These are phyloP conservation scores for Saguinus imperator DNA, from an alignment of 2,113 vertebrate species.

Conservation along the genomic window DNA sequence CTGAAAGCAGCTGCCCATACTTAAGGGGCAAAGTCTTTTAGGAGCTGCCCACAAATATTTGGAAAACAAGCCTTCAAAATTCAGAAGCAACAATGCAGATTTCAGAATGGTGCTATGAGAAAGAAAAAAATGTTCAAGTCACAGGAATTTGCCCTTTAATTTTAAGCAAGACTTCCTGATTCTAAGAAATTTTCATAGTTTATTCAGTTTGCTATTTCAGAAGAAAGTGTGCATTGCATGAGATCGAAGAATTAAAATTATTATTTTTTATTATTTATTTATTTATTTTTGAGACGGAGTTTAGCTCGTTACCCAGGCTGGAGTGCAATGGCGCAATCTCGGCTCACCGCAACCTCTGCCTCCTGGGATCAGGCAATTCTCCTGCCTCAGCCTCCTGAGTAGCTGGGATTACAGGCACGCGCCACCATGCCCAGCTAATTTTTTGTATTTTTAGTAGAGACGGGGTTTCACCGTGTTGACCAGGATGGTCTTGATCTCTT, in stretches of 20 bases:
- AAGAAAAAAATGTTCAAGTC: neutral
- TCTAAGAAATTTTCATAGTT: neutral
- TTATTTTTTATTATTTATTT: neutral
- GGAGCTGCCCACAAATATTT: neutral
- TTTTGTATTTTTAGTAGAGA: too few species aligned
- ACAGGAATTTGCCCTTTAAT: neutral
- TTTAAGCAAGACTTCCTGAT: neutral
- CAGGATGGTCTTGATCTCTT: too few species aligned
- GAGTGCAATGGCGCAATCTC: too few species aligned
- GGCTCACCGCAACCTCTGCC: too few species aligned
- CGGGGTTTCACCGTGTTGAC: too few species aligned
- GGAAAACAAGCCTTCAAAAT: conserved; percentile 24
- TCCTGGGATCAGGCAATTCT: too few species aligned
- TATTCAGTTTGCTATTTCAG: neutral
- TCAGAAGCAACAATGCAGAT: neutral
- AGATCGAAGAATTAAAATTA: neutral
- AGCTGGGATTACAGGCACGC: too few species aligned
- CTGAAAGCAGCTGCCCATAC: neutral
- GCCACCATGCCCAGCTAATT: too few species aligned
- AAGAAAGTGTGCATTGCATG: neutral
- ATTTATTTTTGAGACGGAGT: too few species aligned
- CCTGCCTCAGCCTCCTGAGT: too few species aligned
- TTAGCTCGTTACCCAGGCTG: too few species aligned
- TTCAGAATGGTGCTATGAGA: neutral
- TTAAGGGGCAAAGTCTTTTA: neutral